phyloP scores from a whole-genome alignment of 2,113 vertebrate genomes.

The Azemiops feae region DNA sequence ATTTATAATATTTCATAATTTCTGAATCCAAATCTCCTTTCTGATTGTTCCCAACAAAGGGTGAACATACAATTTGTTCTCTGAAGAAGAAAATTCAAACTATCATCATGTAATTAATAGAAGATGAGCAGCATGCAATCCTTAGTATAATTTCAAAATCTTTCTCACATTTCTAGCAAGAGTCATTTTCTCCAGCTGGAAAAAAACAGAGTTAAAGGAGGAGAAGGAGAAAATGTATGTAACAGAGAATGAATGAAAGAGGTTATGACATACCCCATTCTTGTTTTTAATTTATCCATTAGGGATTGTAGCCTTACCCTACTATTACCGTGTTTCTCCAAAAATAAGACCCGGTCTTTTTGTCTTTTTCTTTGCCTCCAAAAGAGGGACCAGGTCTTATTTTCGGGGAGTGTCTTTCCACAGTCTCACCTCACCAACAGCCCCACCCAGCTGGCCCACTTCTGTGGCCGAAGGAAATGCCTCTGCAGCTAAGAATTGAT shows the following conservation, averaged over 20 bases:
- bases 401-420: too few species aligned
- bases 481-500: too few species aligned
- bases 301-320: not conserved
- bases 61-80: not conserved
- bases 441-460: too few species aligned
- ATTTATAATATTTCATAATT: not conserved
- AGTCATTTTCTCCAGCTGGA: not conserved
- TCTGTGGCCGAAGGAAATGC: too few species aligned
- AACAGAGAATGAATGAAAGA: not conserved
- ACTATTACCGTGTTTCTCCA: too few species aligned
- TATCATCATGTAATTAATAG: not conserved
- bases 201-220: not conserved
- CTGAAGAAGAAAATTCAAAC: not conserved
- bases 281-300: not conserved
- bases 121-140: not conserved
- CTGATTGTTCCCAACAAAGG: not conserved
- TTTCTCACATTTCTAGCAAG: not conserved
- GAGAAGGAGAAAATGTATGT: not conserved
- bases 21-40: not conserved
- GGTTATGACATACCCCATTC: not conserved
- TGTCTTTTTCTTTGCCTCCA: too few species aligned
- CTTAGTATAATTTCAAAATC: not conserved
- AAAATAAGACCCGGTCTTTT: too few species aligned
- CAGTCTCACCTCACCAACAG: too few species aligned
- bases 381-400: too few species aligned